Conservation (phyloP, 1,140 invertebrate genomes). For the Caenorhabditis briggsae region DNA sequence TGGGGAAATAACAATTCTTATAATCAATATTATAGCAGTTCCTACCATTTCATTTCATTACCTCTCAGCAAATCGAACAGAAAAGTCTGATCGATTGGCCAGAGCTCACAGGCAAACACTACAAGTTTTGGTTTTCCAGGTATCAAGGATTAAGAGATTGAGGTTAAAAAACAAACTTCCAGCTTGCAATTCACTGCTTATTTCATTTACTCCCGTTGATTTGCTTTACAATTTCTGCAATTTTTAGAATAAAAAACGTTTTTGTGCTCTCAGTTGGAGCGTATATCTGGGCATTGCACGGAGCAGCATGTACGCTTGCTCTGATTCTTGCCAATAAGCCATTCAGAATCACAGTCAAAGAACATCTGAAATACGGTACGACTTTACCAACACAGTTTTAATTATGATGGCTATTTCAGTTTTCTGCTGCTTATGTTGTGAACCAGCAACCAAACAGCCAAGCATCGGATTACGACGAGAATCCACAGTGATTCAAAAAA, state of each 20-base stretch:
- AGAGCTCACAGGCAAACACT: constrained; percentile 2
- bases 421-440: neutral
- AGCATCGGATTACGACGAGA: neutral
- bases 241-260: constrained; percentile 16
- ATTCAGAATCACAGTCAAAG: neutral
- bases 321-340: neutral
- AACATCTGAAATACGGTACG: neutral
- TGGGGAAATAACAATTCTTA: neutral
- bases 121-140: constrained; percentile 2
- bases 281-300: constrained; percentile 17
- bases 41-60: constrained; percentile 22
- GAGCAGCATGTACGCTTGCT: neutral
- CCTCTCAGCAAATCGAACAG: constrained; percentile 4
- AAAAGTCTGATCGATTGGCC: constrained; percentile 8
- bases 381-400: neutral
- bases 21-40: constrained; percentile 2
- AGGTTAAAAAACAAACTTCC: neutral
- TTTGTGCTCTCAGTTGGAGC: neutral
- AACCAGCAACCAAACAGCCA: neutral
- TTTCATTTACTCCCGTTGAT: constrained; percentile 4
- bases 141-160: neutral
- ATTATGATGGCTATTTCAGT: constrained; percentile 19
- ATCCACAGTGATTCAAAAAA: constrained; percentile 27
- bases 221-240: neutral
- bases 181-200: constrained; percentile 10